These are phyloP conservation scores for Drosophila pullipes DNA, from an alignment of 2,888 invertebrate species.

Conservation along the genomic window DNA sequence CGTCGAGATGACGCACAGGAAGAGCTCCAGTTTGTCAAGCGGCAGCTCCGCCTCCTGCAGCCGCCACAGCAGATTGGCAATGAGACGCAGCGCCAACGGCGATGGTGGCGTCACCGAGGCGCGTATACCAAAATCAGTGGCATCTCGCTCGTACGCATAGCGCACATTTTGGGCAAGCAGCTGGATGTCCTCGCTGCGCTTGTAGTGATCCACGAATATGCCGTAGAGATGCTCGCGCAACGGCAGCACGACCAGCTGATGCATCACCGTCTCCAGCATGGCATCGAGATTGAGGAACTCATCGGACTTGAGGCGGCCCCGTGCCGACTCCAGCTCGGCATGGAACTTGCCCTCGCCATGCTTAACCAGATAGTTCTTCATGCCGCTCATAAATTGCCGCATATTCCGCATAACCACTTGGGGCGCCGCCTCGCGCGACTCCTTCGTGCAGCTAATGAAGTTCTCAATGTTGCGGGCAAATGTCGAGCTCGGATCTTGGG, in stretches of 20 bases:
- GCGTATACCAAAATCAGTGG: conserved; percentile 84
- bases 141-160: conserved; percentile 83
- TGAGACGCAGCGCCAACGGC: conserved; percentile 90
- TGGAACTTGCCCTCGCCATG: conserved; percentile 97
- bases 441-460: conserved; percentile 96
- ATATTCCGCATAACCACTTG: conserved; percentile 95
- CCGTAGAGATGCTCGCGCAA: conserved; percentile 93
- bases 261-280: conserved; percentile 97
- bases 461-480: conserved; percentile 97
- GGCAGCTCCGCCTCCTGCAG: conserved; percentile 97
- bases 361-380: conserved; percentile 98
- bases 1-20: conserved; percentile 94
- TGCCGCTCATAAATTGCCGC: conserved; percentile 98
- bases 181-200: conserved; percentile 90
- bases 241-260: conserved; percentile 94
- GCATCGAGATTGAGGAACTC: conserved; percentile 98
- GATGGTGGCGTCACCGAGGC: conserved; percentile 92
- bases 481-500: conserved; percentile 93
- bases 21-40: conserved; percentile 95
- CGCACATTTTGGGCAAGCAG: conserved; percentile 87
- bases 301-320: conserved; percentile 91
- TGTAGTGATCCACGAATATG: conserved; percentile 95
- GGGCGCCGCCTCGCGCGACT: conserved; percentile 94
- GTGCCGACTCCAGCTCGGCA: conserved; percentile 91
- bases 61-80: conserved; percentile 91